Conservation (phyloP, 2,113 vertebrate species). For the Bos taurus region ARS-UCD2.0 NW_020192292.1:5532001-5532500, state of each 20-base stretch:
- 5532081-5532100: not conserved
- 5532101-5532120: not conserved
- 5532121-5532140: not conserved
- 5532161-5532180: not conserved
- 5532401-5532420: not conserved
- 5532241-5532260: not conserved
- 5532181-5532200: not conserved
- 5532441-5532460: constrained; percentile 13
- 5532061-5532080: not conserved
- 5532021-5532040: not conserved
- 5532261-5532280: not conserved
- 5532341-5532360: not conserved
- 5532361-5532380: not conserved
- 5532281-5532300: not conserved
- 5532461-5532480: not conserved
- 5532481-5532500: constrained; percentile 4
- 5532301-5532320: constrained; percentile 10
- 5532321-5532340: not conserved
- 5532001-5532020: not conserved
- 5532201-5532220: not conserved
- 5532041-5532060: not conserved
- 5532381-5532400: not conserved
- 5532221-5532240: not conserved
- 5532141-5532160: not conserved
- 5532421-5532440: not conserved